Conservation (phyloP, 2,797 vertebrate species). For the Rhadinocentrus ornatus region DNA sequence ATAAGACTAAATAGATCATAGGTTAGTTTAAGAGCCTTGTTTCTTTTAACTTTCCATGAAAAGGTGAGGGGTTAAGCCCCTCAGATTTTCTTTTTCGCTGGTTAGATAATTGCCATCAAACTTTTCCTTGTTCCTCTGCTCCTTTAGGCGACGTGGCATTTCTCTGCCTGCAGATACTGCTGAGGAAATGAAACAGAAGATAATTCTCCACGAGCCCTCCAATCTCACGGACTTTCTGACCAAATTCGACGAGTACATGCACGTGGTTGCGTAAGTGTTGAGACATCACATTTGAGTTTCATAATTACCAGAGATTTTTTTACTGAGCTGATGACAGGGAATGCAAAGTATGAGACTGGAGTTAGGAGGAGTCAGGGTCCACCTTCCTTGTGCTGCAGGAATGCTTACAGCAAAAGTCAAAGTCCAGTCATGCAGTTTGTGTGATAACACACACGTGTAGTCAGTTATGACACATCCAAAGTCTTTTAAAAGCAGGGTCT, state of each 20-base stretch:
- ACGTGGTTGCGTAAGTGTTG: constrained; percentile 88
- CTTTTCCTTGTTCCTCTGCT: background rate
- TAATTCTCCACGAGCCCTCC: constrained; percentile 78
- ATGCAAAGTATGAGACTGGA: constrained; percentile 4
- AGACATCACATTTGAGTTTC: background rate
- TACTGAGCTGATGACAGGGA: background rate
- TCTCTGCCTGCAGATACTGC: constrained; percentile 69
- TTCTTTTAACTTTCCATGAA: too few species aligned
- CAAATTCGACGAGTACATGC: constrained; percentile 92
- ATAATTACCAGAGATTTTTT: constrained; percentile 16
- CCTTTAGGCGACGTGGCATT: constrained; percentile 86
- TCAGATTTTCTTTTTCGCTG: too few species aligned
- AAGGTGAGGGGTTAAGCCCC: too few species aligned
- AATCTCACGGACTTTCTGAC: constrained; percentile 85
- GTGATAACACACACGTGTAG: constrained; percentile 11
- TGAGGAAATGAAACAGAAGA: constrained; percentile 70
- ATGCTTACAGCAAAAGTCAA: constrained; percentile 15
- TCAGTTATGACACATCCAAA: background rate
- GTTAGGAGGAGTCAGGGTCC: constrained; percentile 21
- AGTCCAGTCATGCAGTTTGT: constrained; percentile 26
- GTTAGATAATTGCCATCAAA: too few species aligned
- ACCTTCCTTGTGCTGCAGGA: constrained; percentile 1
- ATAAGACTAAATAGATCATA: too few species aligned
- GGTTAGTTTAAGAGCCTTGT: too few species aligned
- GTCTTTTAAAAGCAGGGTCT: constrained; percentile 3